Evolutionary conservation across 2,797 vertebrate genomes (phyloP).

Genomic region (Thalassophryne amazonica): DNA sequence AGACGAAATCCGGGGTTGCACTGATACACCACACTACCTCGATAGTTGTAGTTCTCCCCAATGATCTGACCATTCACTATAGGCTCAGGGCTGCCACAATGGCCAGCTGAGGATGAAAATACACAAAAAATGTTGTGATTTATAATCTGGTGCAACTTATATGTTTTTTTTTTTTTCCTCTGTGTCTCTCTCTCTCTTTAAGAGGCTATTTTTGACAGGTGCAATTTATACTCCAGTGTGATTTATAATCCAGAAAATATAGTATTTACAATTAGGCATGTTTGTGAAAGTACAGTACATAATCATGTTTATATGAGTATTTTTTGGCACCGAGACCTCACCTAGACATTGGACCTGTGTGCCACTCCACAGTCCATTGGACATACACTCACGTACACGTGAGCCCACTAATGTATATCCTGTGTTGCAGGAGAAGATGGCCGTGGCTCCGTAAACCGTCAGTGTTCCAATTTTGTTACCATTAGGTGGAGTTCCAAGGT

Average conservation of each 20-base stretch:
- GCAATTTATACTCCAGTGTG: too few relatives aligned
- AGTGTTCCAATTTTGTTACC: slow-evolving; percentile 96
- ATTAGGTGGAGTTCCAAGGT: slow-evolving; percentile 89
- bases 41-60: slow-evolving; percentile 95
- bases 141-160: too few relatives aligned
- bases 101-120: slow-evolving; percentile 79
- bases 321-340: slow-evolving; percentile 59
- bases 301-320: background rate
- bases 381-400: slow-evolving; percentile 93
- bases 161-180: too few relatives aligned
- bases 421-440: slow-evolving; percentile 98
- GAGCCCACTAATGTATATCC: slow-evolving; percentile 97
- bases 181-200: too few relatives aligned
- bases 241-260: too few relatives aligned
- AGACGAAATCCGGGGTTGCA: slow-evolving; percentile 94
- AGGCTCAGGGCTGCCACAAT: slow-evolving; percentile 91
- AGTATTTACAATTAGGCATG: too few relatives aligned
- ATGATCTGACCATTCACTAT: slow-evolving; percentile 96
- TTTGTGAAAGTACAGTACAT: background rate
- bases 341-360: slow-evolving; percentile 91
- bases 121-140: too few relatives aligned
- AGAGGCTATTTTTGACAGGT: too few relatives aligned
- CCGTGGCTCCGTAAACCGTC: slow-evolving; percentile 91
- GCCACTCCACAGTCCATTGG: slow-evolving; percentile 97
- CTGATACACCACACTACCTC: slow-evolving; percentile 97